These are phyloP conservation scores for Lophotis ruficrista DNA, from an alignment of 2,113 vertebrate genomes.

Conservation along the genomic window DNA sequence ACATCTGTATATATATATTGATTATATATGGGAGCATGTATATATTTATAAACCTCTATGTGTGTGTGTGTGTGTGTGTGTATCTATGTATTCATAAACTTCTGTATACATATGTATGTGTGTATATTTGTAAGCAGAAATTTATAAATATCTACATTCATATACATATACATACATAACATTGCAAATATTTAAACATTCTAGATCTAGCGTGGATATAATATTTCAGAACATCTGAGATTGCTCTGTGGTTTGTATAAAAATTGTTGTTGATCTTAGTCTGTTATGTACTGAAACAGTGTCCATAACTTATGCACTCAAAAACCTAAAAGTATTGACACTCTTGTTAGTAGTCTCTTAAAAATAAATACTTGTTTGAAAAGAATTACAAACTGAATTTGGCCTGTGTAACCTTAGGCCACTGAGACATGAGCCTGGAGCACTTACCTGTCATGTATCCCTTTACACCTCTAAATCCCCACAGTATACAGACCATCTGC, in stretches of 20 bases:
- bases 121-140: not conserved
- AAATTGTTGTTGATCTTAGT: not conserved
- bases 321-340: not conserved
- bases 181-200: not conserved
- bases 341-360: not conserved
- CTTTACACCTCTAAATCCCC: constrained; percentile 50
- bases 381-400: constrained; percentile 32
- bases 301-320: not conserved
- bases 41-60: not conserved
- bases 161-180: not conserved
- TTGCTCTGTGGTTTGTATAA: not conserved
- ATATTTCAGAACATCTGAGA: not conserved
- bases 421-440: constrained; percentile 18
- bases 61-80: not conserved
- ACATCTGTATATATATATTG: not conserved
- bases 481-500: constrained; percentile 50
- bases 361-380: not conserved
- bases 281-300: not conserved
- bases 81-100: not conserved
- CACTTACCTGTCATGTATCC: constrained; percentile 60
- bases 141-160: not conserved
- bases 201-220: not conserved
- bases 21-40: not conserved
- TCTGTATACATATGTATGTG: not conserved
- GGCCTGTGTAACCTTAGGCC: constrained; percentile 20